A percentile compares a stretch with the other conserved stretches of the same genome.
These are phyloP conservation scores for Phodopus roborovskii DNA, from an alignment of 2,113 vertebrate species.

Conservation along the genomic window DNA sequence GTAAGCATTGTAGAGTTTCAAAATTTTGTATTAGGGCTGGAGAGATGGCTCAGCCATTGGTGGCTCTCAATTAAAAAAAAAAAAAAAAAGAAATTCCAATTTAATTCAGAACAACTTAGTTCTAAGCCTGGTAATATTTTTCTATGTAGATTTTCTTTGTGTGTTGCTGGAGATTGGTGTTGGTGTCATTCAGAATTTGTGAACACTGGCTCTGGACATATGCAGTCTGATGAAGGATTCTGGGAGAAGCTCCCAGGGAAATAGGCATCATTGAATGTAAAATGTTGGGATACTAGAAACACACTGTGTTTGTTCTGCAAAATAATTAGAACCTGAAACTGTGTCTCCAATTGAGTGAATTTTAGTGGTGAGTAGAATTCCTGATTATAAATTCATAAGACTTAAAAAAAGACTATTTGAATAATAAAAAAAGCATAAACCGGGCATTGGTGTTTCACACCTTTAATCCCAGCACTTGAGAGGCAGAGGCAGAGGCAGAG, in stretches of 20 bases:
- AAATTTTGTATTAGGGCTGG: not conserved
- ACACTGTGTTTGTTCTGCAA: not conserved
- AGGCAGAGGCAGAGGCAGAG: no score
- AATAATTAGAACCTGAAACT: conserved; percentile 47
- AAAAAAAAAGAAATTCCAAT: not conserved
- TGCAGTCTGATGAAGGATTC: not conserved
- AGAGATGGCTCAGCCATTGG: not conserved
- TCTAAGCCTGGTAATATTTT: no score
- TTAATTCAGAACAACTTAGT: not conserved
- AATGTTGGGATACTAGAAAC: not conserved
- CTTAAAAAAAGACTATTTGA: not conserved
- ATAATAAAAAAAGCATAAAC: no score
- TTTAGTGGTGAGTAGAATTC: not conserved
- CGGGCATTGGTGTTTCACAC: no score
- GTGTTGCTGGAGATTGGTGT: not conserved
- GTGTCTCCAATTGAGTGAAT: not conserved
- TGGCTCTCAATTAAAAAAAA: no score
- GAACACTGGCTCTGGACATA: not conserved
- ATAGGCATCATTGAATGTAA: not conserved
- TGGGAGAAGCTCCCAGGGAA: not conserved
- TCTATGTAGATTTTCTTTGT: not conserved
- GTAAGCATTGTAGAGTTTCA: not conserved
- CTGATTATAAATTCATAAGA: conserved; percentile 10
- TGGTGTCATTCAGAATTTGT: not conserved
- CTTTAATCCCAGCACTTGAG: no score